Evolutionary conservation across 2,797 vertebrate species (phyloP).

Genomic region (Merluccius polli): DNA sequence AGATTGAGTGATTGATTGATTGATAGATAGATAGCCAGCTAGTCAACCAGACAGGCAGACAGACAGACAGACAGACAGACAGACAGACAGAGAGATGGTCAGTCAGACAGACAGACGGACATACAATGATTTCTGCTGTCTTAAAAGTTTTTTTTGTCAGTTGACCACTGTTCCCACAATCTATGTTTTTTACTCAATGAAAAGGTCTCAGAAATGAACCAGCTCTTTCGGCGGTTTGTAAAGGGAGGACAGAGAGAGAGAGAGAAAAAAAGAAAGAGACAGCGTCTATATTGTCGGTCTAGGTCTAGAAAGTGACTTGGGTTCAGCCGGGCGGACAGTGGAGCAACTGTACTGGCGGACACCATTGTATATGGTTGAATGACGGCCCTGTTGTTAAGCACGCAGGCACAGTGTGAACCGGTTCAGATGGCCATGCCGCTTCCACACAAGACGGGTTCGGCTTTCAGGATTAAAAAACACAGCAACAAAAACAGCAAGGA

Average conservation of each 20-base stretch:
- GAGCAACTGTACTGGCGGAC: slow-evolving; percentile 60
- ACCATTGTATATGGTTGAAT: slow-evolving; percentile 68
- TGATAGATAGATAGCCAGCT: no score
- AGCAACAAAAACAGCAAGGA: background rate
- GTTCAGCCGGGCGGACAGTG: slow-evolving; percentile 59
- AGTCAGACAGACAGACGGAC: slow-evolving; percentile 10
- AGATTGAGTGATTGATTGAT: background rate
- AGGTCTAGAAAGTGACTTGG: slow-evolving; percentile 55
- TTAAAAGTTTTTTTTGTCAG: background rate
- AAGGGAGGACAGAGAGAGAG: background rate
- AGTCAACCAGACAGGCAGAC: background rate
- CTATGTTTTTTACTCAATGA: slow-evolving; percentile 1
- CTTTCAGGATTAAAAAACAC: background rate
- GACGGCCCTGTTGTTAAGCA: slow-evolving; percentile 44
- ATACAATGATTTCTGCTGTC: background rate
- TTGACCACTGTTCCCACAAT: background rate
- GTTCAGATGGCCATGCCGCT: slow-evolving; percentile 29
- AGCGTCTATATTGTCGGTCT: slow-evolving; percentile 38
- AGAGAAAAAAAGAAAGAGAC: background rate
- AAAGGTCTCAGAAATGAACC: slow-evolving; percentile 38
- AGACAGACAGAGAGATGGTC: no score
- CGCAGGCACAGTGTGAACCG: slow-evolving; percentile 47
- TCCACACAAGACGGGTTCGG: background rate
- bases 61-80: background rate
- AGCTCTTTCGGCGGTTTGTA: slow-evolving; percentile 45